These are phyloP conservation scores for Pomatostomus ruficeps DNA, from an alignment of 2,113 vertebrate genomes.

Conservation along the genomic window DNA sequence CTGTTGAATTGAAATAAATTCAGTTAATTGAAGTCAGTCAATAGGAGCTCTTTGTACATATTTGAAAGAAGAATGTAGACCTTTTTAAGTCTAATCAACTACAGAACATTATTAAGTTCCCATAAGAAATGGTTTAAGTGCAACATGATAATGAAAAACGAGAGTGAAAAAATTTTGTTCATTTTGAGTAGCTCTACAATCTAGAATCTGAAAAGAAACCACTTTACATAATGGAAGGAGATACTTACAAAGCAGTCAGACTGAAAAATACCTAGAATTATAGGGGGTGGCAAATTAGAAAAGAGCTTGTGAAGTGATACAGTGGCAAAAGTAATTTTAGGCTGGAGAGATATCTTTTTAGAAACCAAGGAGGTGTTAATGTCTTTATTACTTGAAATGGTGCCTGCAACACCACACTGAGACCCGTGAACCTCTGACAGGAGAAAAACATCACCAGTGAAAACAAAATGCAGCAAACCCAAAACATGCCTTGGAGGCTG, in stretches of 20 bases:
- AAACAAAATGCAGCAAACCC: neutral
- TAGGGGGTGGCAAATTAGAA: slow-evolving; percentile 48
- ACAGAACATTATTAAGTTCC: slow-evolving; percentile 44
- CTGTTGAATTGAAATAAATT: slow-evolving; percentile 37
- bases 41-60: slow-evolving; percentile 20
- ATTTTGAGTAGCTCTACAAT: slow-evolving; percentile 53
- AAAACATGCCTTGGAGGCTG: neutral
- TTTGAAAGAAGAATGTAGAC: slow-evolving; percentile 32
- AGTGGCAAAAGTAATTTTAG: slow-evolving; percentile 21
- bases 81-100: slow-evolving; percentile 42
- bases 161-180: slow-evolving; percentile 39
- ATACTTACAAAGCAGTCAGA: slow-evolving; percentile 43
- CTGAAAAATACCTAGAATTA: slow-evolving; percentile 44
- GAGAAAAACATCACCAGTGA: neutral
- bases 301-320: slow-evolving; percentile 32
- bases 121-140: slow-evolving; percentile 61
- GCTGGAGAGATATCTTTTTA: neutral
- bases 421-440: neutral
- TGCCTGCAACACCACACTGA: neutral
- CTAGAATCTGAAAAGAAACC: slow-evolving; percentile 56
- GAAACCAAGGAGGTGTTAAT: slow-evolving; percentile 14
- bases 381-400: slow-evolving; percentile 17
- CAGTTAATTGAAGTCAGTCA: slow-evolving; percentile 50
- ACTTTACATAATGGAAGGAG: slow-evolving; percentile 54
- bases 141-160: slow-evolving; percentile 49